Evolutionary conservation across 1,140 invertebrate species (phyloP), one percentile per base, ranked within the genome.

Genomic region (Druon quercuslanigerum): DNA sequence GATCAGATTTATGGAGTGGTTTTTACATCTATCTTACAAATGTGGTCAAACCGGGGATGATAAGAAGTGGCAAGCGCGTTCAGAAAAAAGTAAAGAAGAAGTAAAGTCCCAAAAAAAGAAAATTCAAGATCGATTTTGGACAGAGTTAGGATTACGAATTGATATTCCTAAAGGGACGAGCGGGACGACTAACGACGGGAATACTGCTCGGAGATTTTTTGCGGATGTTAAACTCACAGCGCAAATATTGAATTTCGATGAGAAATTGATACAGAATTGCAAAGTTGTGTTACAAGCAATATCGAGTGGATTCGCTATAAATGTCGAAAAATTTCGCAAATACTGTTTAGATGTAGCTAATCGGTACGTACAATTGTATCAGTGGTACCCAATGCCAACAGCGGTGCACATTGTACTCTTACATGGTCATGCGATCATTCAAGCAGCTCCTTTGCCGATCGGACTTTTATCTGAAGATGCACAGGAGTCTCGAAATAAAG

Each of bases 261-360:
- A 75, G 72, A 57, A 75, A 70, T 72, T 88, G 33, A 84, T 90
- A 51, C 74, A 74, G 52, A 81, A 83, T 76, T 82, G 86, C 72
- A 71, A 77, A 76, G 79, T 82, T 46, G 75, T 87, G 76, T 83
- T 85, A 54, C 81, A 85, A 82, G 79, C 77, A 40, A 77, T 86
- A 16, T 76, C 80, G 19, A 75, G 82, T 46, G n/a, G 56, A 9
- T 75, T 25, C 52, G 70, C 16, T 4, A 72, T 79, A 19, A 75
- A 81, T 57, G 50, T 77, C 25, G 40, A 74, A 25, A 77, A 73
- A 19, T 81, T 79, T 56, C 71, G 60, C 51, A 50, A 40, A 14
- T 83, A 71, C 57, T 52, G 66, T 25, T 50, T 75, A 52, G 16
- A 79, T 56, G 33, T 72, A 16, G 0, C 57, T 7, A 73, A 40